A percentile compares a stretch with the other conserved stretches of the same genome.
These are phyloP conservation scores for Acanthis flammea DNA, from an alignment of 2,797 vertebrate species.

Conservation along the genomic window DNA sequence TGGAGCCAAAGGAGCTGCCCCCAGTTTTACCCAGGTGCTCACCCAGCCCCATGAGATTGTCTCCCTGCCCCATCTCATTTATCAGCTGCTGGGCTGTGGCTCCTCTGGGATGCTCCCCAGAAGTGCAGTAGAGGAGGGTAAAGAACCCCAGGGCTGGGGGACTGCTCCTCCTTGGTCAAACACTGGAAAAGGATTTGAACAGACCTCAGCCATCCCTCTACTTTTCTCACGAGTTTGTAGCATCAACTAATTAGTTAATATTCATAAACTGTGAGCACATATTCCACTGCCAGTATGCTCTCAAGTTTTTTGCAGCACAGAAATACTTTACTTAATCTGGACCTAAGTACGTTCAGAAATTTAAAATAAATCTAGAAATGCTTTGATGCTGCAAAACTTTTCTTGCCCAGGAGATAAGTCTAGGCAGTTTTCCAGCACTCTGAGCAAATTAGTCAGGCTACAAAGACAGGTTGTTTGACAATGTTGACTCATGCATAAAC, in stretches of 20 bases:
- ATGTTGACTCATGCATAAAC: constrained; percentile 52
- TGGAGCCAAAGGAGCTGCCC: neutral
- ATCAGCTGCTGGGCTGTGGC: neutral
- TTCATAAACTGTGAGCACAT: neutral
- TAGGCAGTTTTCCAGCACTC: constrained; percentile 41
- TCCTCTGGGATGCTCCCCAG: neutral
- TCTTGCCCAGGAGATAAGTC: constrained; percentile 38
- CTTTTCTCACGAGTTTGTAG: neutral
- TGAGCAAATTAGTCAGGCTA: constrained; percentile 61
- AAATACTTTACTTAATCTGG: constrained; percentile 18
- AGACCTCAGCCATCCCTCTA: neutral
- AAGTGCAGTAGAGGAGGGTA: accelerated
- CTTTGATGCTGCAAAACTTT: constrained; percentile 56
- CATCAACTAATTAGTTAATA: neutral
- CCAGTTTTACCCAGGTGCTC: neutral
- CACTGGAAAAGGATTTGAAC: neutral
- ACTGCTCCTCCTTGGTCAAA: neutral
- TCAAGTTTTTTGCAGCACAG: neutral
- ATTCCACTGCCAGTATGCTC: neutral
- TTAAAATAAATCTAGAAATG: constrained; percentile 8
- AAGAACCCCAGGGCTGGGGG: neutral
- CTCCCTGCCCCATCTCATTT: neutral
- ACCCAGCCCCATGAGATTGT: neutral
- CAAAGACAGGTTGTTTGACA: constrained; percentile 56
- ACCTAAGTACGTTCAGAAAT: constrained; percentile 8